These are phyloP conservation scores for Syngnathus typhle DNA, from an alignment of 2,113 vertebrate genomes.

Conservation along the genomic window DNA sequence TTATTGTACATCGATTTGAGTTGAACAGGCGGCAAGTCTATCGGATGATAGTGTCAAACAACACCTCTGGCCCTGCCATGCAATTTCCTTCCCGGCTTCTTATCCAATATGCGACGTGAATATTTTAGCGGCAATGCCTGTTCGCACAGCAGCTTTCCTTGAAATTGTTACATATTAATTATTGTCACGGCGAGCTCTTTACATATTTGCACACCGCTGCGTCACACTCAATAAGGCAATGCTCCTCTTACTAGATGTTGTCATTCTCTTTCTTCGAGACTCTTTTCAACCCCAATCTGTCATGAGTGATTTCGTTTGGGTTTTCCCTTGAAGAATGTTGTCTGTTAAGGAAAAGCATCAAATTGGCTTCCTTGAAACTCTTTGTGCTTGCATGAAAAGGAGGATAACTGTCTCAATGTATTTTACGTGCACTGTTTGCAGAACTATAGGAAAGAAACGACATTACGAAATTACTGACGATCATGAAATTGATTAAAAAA, in stretches of 20 bases:
- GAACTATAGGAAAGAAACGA: not conserved
- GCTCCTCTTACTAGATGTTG: not conserved
- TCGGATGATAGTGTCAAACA: not conserved
- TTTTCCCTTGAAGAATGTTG: constrained; percentile 36
- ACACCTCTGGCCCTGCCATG: not conserved
- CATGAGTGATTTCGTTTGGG: constrained; percentile 35
- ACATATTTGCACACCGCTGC: not conserved
- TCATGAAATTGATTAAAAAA: not conserved
- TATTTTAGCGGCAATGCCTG: not conserved
- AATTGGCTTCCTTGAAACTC: constrained; percentile 16
- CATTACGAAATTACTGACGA: not conserved
- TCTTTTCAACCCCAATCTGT: constrained; percentile 56
- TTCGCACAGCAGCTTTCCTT: not conserved
- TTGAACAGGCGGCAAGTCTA: not conserved
- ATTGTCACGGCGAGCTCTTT: not conserved
- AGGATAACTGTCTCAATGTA: not conserved
- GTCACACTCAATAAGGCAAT: not conserved
- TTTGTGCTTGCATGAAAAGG: constrained; percentile 4
- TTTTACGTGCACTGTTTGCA: not conserved
- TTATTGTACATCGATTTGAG: not conserved
- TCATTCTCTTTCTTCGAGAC: constrained; percentile 21
- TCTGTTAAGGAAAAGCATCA: constrained; percentile 18
- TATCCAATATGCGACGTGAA: not conserved
- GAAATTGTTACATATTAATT: not conserved
- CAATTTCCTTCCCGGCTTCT: not conserved